Evolutionary conservation across 2,888 invertebrate genomes (phyloP), one percentile per base, ranked within the genome.

Genomic region (Sepiola atlantica): DNA sequence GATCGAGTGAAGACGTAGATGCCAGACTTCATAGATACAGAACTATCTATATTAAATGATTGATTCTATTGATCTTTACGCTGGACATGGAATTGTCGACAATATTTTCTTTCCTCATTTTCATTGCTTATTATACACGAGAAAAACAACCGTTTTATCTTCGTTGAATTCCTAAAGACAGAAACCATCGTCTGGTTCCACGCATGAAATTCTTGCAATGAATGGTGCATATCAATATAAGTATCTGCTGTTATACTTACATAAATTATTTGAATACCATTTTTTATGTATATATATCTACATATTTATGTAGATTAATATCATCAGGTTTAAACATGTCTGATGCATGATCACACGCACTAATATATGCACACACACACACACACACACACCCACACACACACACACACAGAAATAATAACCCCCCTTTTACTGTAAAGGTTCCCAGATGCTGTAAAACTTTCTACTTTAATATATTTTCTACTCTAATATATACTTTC

Each of bases 91-190:
- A 77, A 77, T 77, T 77, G n/a, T n/a, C 3, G n/a, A 77, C 77
- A n/a, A n/a, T 77, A 16, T n/a, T 77, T 77, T 77, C n/a, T 77
- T 77, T 12, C n/a, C 1, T 14, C 77, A 45, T 45, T n/a, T n/a
- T n/a, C 16, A 77, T 77, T n/a, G n/a, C 14, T n/a, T n/a, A 77
- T n/a, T n/a, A 16, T 77, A n/a, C 14, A 77, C n/a, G 77, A 77
- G 77, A n/a, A 77, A 77, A 77, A 77, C 77, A 77, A 77, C 77
- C 77, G 77, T 77, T n/a, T 77, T n/a, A n/a, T 77, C 77, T 77
- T n/a, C 1, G 77, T 77, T 28, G 77, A 18, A 77, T 77, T n/a
- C n/a, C 10, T 77, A 77, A 14, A 77, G 77, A 77, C 77, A 77
- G n/a, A 10, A 28, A n/a, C 28, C 4, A n/a, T 77, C 77, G 28